Percentiles rank a stretch among this genome's conserved stretches.
These are phyloP conservation scores for Euura lappo DNA, from an alignment of 1,140 invertebrate genomes.

Conservation along the genomic window DNA sequence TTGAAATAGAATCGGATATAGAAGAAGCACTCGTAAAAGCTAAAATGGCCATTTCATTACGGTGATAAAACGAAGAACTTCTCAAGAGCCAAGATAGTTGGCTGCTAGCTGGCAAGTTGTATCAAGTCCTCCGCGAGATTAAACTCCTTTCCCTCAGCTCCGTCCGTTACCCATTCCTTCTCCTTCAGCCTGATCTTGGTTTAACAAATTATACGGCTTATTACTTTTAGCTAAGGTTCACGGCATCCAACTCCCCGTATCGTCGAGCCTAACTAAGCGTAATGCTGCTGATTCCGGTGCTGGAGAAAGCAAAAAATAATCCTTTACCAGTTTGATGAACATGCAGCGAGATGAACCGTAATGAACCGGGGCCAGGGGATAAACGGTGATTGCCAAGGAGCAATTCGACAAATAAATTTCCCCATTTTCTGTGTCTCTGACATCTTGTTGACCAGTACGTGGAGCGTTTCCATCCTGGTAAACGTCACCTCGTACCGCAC, in stretches of 20 bases:
- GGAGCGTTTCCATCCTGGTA: neutral
- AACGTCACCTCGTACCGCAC: too few species aligned
- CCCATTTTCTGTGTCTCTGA: neutral
- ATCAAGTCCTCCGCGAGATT: conserved; percentile 12
- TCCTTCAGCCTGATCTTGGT: neutral
- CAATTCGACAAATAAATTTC: neutral
- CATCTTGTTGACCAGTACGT: neutral
- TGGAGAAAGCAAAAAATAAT: neutral
- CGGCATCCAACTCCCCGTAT: too few species aligned
- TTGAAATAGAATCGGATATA: conserved; percentile 22
- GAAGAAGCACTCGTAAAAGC: conserved; percentile 20
- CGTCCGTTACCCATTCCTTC: neutral
- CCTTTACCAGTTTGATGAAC: too few species aligned
- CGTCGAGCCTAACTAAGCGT: too few species aligned
- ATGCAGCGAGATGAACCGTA: too few species aligned
- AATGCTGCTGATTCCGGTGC: neutral
- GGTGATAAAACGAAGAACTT: conserved; percentile 21
- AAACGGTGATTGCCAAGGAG: neutral
- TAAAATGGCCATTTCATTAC: conserved; percentile 24
- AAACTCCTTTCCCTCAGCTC: conserved; percentile 1
- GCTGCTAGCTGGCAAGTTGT: conserved; percentile 7
- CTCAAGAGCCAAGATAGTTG: conserved; percentile 7
- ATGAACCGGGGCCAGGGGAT: too few species aligned
- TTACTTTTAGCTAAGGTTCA: neutral
- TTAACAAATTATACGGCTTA: conserved; percentile 13